Evolutionary conservation across 1,140 invertebrate species (phyloP), one percentile per base, ranked within the genome.

Genomic region (Neotoxoptera formosana): DNA sequence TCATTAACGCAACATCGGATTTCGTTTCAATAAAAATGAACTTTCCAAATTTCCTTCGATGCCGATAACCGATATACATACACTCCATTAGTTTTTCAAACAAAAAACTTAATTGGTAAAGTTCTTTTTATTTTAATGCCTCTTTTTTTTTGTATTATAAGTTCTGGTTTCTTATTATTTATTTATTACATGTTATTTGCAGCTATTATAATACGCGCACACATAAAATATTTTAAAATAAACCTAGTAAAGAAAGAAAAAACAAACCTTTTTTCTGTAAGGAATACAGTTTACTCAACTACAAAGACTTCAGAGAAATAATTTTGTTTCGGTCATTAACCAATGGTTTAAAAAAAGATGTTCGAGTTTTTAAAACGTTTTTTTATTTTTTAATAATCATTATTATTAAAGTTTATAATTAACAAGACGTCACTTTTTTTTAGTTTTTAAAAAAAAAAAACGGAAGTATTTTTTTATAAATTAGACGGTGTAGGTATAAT

Each of bases 91-190:
- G 48, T 51, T 88, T 36, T 34, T 53, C n/a, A 11, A 89, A 89
- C 8, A 90, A 90, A 90, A 90, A 76, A 60, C 7, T 60, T 90
- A 90, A 90, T 90, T 90, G 88, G 25, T 36, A 60, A 56, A 90
- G 34, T 88, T 88, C 41, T 88, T 90, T 36, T 56, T 41, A 11
- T 36, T 56, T 41, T 56, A 51, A 51, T 51, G 47, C 45, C 48
- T 90, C 48, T 53, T 23, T 90, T 23, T 90, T 30, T 60, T 90
- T 6, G 17, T 60, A 4, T 30, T 7, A 14, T 56, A 30, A 90
- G 30, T 90, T 60, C 20, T 89, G 53, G 87, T 89, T 53, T 89
- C 84, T 23, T 34, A 34, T 34, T 88, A 88, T 89, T 14, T 51
- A 34, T n/a, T 76, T n/a, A 76, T 76, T 76, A 76, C 14, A 76